Evolutionary conservation across 2,797 vertebrate species (phyloP).

Genomic region (Leontopithecus rosalia): DNA sequence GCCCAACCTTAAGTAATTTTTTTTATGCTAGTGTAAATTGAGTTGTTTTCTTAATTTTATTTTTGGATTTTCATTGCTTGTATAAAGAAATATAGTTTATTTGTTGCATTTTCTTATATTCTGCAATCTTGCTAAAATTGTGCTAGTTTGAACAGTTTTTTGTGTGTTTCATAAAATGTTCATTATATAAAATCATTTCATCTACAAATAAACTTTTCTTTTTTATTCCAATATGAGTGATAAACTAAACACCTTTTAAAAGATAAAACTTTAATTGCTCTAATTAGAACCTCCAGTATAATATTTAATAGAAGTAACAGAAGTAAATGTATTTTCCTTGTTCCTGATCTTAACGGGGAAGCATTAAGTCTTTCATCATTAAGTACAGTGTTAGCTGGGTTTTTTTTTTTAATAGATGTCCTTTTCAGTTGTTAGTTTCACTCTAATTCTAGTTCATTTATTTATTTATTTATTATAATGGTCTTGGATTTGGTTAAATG

Average conservation of each 20-base stretch:
- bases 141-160: neutral
- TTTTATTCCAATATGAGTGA: neutral
- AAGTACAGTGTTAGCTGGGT: neutral
- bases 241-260: neutral
- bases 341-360: neutral
- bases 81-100: neutral
- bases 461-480: neutral
- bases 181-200: neutral
- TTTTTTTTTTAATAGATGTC: neutral
- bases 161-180: neutral
- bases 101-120: neutral
- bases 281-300: neutral
- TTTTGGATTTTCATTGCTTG: neutral
- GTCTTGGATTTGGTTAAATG: neutral
- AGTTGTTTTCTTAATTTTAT: neutral
- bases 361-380: neutral
- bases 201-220: neutral
- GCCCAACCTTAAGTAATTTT: neutral
- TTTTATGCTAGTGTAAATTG: neutral
- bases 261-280: neutral
- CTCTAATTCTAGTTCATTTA: neutral
- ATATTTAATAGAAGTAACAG: neutral
- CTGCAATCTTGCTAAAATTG: neutral
- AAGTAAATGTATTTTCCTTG: neutral
- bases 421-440: neutral